These are phyloP conservation scores for Melanostoma scalare DNA, from an alignment of 2,888 invertebrate species.

Conservation along the genomic window DNA sequence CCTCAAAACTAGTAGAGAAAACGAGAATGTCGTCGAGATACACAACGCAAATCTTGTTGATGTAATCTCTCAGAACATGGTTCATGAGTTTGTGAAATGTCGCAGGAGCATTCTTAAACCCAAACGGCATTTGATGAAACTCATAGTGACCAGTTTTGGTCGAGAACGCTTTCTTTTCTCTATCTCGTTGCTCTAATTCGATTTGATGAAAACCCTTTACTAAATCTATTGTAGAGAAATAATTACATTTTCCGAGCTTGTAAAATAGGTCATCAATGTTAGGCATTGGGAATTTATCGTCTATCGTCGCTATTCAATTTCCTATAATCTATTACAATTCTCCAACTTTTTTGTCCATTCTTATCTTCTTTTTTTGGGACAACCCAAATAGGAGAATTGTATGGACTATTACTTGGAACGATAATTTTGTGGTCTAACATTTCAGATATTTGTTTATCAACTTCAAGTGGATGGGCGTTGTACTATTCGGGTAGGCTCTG, in stretches of 20 bases:
- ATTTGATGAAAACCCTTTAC: constrained; percentile 76
- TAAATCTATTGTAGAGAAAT: constrained; percentile 70
- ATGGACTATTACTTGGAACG: neutral
- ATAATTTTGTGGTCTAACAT: neutral
- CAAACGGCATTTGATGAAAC: constrained; percentile 56
- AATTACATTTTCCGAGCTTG: too few species aligned
- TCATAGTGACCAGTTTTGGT: constrained; percentile 76
- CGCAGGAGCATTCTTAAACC: constrained; percentile 48
- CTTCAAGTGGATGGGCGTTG: too few species aligned
- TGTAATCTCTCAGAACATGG: constrained; percentile 69
- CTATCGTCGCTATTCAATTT: too few species aligned
- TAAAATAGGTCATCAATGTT: constrained; percentile 66
- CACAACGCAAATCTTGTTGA: constrained; percentile 75
- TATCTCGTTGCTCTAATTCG: constrained; percentile 61
- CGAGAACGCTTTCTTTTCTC: constrained; percentile 74
- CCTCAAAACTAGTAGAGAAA: constrained; percentile 43
- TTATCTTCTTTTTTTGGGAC: constrained; percentile 56
- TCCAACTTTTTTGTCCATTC: too few species aligned
- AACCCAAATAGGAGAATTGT: constrained; percentile 66
- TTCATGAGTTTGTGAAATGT: constrained; percentile 75
- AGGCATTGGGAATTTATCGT: constrained; percentile 73
- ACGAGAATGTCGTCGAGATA: constrained; percentile 77
- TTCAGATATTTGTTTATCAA: neutral
- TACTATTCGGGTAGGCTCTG: too few species aligned
- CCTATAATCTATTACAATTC: too few species aligned